Evolutionary conservation across 2,797 vertebrate species (phyloP).

Genomic region (Clarias pachynema): DNA sequence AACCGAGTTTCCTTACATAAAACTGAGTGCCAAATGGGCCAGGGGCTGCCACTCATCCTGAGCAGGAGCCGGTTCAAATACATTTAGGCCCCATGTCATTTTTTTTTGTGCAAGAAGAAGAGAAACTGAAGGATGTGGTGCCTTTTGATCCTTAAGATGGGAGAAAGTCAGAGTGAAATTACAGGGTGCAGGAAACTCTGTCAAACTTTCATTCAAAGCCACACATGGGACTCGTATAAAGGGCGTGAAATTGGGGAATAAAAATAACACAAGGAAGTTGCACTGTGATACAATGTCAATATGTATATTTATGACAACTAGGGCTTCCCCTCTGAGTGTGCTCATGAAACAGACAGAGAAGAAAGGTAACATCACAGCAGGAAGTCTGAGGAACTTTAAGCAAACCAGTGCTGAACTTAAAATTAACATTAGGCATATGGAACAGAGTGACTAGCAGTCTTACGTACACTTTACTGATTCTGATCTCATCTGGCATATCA

Average conservation of each 20-base stretch:
- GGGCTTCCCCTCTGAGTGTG: constrained; percentile 35
- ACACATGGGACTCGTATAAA: constrained; percentile 47
- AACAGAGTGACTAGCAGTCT: neutral
- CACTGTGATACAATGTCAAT: constrained; percentile 56
- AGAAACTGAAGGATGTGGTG: constrained; percentile 62
- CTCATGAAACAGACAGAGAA: constrained; percentile 37
- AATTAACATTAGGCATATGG: neutral
- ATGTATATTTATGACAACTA: constrained; percentile 55
- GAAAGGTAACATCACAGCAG: constrained; percentile 38
- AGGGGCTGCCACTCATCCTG: constrained; percentile 56
- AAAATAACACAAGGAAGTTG: constrained; percentile 42
- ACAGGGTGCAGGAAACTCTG: constrained; percentile 51
- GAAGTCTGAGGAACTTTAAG: constrained; percentile 32
- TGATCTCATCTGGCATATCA: neutral
- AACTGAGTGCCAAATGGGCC: constrained; percentile 61
- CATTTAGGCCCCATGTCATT: constrained; percentile 58
- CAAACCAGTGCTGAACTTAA: constrained; percentile 3
- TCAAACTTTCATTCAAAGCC: constrained; percentile 55
- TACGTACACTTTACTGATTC: neutral
- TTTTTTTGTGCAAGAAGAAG: constrained; percentile 56
- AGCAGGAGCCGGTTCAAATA: constrained; percentile 56
- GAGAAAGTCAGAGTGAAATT: constrained; percentile 47
- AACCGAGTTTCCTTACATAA: constrained; percentile 57
- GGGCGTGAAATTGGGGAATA: constrained; percentile 51
- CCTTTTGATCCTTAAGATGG: constrained; percentile 60